Percentiles rank a stretch among this genome's conserved stretches.
phyloP scores from a whole-genome alignment of 2,113 vertebrate species.

The Malurus cyaneus region DNA sequence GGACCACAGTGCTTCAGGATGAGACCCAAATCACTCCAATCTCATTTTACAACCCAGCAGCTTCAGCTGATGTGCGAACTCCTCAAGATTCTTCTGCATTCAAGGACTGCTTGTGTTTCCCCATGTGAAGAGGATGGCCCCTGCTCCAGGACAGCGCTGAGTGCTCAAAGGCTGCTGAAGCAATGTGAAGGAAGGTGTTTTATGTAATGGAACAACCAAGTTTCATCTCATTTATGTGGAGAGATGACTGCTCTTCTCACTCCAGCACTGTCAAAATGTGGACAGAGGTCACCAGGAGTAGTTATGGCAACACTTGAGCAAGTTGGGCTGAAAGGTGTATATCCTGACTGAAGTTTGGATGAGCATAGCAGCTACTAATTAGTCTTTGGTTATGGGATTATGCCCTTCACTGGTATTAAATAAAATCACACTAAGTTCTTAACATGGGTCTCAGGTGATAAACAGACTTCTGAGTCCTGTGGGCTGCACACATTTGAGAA shows the following conservation, averaged over 20 bases:
- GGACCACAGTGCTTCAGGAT: background rate
- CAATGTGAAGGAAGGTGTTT: background rate
- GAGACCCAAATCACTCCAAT: background rate
- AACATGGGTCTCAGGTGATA: background rate
- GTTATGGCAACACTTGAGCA: background rate
- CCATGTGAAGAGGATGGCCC: rapidly evolving
- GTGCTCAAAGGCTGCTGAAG: background rate
- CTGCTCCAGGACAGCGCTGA: background rate
- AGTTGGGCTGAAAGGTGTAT: background rate
- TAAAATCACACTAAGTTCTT: background rate
- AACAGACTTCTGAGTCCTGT: background rate
- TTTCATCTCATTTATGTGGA: background rate
- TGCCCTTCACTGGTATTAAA: background rate
- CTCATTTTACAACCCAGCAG: background rate
- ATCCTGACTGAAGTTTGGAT: background rate
- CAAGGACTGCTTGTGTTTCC: background rate
- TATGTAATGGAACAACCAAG: background rate
- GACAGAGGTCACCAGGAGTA: background rate
- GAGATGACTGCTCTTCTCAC: background rate
- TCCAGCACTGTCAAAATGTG: background rate
- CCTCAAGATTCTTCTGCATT: background rate
- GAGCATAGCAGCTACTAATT: background rate
- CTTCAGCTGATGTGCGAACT: background rate
- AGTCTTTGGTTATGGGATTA: background rate
- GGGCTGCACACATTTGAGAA: background rate